These are phyloP conservation scores for Lucifuga dentata DNA, from an alignment of 2,113 vertebrate genomes.

Conservation along the genomic window DNA sequence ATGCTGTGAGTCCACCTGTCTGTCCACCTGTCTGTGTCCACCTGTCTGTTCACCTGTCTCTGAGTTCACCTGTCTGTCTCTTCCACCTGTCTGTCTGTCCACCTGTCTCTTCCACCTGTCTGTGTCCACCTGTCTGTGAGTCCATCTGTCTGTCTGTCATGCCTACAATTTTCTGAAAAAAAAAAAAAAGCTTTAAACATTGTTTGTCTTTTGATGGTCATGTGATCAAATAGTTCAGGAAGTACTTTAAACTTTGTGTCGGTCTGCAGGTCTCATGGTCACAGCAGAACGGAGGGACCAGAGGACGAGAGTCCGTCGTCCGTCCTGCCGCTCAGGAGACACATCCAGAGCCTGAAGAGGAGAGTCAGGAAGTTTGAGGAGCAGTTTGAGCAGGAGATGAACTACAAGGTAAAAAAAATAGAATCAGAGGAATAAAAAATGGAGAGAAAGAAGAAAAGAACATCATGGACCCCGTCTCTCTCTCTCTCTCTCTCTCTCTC, in stretches of 20 bases:
- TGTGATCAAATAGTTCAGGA: no score
- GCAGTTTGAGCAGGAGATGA: conserved; percentile 94
- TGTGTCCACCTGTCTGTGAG: neutral
- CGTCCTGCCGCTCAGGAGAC: conserved; percentile 88
- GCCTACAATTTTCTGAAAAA: neutral
- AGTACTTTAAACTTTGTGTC: no score
- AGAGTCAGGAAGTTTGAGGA: conserved; percentile 94
- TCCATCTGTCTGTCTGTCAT: neutral
- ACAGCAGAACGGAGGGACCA: conserved; percentile 78
- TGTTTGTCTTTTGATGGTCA: no score
- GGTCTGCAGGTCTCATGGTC: conserved; percentile 60
- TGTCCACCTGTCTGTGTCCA: neutral
- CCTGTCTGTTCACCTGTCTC: neutral
- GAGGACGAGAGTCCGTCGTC: conserved; percentile 83
- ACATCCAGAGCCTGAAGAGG: conserved; percentile 92
- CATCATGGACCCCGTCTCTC: no score
- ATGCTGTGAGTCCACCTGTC: conserved; percentile 85
- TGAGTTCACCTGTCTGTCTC: neutral
- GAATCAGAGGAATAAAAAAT: no score
- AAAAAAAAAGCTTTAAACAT: no score
- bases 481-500: neutral
- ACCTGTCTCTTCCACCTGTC: no score
- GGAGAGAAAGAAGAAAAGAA: no score
- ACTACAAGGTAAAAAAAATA: conserved; percentile 86
- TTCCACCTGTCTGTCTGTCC: no score